phyloP scores from a whole-genome alignment of 2,797 vertebrate genomes.

The Astyanax mexicanus region DNA sequence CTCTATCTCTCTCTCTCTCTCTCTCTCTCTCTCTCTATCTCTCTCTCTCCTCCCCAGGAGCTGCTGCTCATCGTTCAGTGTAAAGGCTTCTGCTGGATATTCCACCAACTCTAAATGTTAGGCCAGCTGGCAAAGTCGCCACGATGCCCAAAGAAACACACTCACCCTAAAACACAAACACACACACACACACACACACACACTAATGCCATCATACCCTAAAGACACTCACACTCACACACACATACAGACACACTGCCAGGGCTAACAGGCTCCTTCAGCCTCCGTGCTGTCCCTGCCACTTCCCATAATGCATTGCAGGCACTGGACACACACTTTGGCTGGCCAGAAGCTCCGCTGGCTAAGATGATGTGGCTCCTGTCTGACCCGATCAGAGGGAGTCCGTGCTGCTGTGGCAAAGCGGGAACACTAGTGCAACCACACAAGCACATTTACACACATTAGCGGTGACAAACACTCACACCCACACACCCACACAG shows the following conservation, averaged over 20 bases:
- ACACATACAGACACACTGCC: slow-evolving; percentile 38
- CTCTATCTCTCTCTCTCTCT: background rate
- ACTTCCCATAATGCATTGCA: slow-evolving; percentile 68
- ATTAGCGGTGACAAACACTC: background rate
- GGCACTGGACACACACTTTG: slow-evolving; percentile 52
- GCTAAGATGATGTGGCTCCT: slow-evolving; percentile 37
- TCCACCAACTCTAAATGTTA: slow-evolving; percentile 66
- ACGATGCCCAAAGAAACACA: slow-evolving; percentile 45
- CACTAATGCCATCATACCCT: slow-evolving; percentile 52
- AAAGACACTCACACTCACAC: slow-evolving; percentile 44
- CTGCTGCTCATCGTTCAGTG: slow-evolving; percentile 50
- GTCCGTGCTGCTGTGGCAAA: slow-evolving; percentile 36
- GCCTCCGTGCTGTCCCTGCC: slow-evolving; percentile 44
- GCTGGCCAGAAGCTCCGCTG: slow-evolving; percentile 31
- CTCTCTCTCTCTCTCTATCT: slow-evolving; percentile 5
- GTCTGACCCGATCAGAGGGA: slow-evolving; percentile 41
- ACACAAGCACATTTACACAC: slow-evolving; percentile 21
- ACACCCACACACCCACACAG: slow-evolving; percentile 9
- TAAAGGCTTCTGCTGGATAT: slow-evolving; percentile 71
- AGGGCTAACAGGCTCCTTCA: slow-evolving; percentile 55
- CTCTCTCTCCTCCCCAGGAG: slow-evolving; percentile 19
- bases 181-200: slow-evolving; percentile 42
- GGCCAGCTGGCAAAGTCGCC: slow-evolving; percentile 68
- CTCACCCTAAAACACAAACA: background rate
- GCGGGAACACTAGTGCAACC: slow-evolving; percentile 13